Evolutionary conservation across 2,113 vertebrate species (phyloP).

Genomic region (Prunella fulvescens): DNA sequence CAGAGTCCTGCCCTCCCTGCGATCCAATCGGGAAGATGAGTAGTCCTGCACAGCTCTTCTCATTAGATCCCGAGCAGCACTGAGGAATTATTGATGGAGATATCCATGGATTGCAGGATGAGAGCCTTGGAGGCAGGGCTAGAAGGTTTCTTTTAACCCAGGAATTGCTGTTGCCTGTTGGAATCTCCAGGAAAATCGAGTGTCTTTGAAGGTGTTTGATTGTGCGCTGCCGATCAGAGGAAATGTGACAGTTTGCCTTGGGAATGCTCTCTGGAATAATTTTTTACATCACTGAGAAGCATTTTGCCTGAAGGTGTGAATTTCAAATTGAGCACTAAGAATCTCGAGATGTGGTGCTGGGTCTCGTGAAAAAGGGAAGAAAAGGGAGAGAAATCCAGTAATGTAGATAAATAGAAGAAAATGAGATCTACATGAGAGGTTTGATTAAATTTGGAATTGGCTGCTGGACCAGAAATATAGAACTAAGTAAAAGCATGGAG

Average conservation of each 20-base stretch:
- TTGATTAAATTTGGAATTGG: slow-evolving; percentile 41
- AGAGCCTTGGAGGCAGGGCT: not conserved
- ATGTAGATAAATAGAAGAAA: slow-evolving; percentile 39
- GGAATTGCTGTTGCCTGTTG: not conserved
- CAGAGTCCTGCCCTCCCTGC: not conserved
- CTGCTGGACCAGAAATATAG: slow-evolving; percentile 5
- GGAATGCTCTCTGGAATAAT: not conserved
- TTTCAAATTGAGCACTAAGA: not conserved
- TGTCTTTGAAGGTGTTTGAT: not conserved
- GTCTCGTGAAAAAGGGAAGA: not conserved
- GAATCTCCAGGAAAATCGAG: not conserved
- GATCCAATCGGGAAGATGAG: rapidly evolving
- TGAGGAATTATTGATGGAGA: not conserved
- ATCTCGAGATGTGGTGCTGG: not conserved
- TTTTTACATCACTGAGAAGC: not conserved
- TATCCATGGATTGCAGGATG: not conserved
- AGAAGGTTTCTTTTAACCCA: not conserved
- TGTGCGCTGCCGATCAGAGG: not conserved
- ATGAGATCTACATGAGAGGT: not conserved
- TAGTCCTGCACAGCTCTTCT: rapidly evolving
- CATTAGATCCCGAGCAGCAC: not conserved
- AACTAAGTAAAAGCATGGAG: slow-evolving; percentile 38
- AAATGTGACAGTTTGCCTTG: not conserved
- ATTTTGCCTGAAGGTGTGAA: not conserved
- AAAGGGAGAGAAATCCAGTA: not conserved